Evolutionary conservation across 2,888 invertebrate species (phyloP).

Genomic region (Allacma fusca): DNA sequence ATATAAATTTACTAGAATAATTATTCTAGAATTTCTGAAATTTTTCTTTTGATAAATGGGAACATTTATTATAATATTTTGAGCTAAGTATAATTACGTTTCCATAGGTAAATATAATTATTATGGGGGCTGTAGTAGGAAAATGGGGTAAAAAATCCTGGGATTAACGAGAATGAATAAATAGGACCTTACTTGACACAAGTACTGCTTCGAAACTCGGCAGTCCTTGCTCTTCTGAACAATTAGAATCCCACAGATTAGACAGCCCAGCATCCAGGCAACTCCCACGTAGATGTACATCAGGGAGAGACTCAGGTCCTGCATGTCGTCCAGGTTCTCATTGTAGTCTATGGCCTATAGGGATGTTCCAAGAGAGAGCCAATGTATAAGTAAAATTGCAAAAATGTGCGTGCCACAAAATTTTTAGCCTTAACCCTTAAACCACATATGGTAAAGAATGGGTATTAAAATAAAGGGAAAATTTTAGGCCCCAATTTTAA

Average conservation of each 20-base stretch:
- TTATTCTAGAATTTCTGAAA: too few relatives aligned
- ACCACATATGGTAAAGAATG: too few relatives aligned
- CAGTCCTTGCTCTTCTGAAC: slow-evolving; percentile 84
- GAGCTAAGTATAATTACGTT: too few relatives aligned
- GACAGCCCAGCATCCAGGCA: slow-evolving; percentile 84
- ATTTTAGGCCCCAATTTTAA: too few relatives aligned
- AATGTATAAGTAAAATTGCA: too few relatives aligned
- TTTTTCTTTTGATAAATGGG: too few relatives aligned
- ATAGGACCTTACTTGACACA: slow-evolving; percentile 71
- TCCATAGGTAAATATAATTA: too few relatives aligned
- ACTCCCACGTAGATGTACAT: slow-evolving; percentile 74
- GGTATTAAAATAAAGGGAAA: too few relatives aligned
- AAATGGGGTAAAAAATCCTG: background rate
- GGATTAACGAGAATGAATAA: too few relatives aligned
- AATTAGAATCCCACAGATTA: slow-evolving; percentile 78
- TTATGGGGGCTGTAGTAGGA: too few relatives aligned
- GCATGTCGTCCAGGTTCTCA: slow-evolving; percentile 62
- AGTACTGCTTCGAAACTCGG: slow-evolving; percentile 83
- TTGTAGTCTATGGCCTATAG: slow-evolving; percentile 27
- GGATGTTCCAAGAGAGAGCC: too few relatives aligned
- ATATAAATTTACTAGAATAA: background rate
- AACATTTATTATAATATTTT: too few relatives aligned
- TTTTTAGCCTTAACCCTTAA: background rate
- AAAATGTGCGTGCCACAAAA: background rate
- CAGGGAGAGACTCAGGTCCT: slow-evolving; percentile 47